A percentile compares a stretch with the other conserved stretches of the same genome.
phyloP scores from a whole-genome alignment of 1,140 invertebrate genomes.

The Solenopsis fugax region DNA sequence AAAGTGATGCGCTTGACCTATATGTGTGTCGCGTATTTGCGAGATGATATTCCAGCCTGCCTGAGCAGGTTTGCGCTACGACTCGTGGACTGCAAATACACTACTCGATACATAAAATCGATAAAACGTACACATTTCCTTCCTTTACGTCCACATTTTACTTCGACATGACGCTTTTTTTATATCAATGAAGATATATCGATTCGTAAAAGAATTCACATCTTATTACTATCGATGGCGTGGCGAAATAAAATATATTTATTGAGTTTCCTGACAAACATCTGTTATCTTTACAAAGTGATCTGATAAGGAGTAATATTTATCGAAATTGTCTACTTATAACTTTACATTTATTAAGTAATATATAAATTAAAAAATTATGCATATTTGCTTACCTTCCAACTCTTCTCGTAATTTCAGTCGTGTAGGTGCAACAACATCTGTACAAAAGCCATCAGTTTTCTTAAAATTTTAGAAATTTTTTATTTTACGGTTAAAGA shows the following conservation, averaged over 20 bases:
- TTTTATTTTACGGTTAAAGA: not conserved
- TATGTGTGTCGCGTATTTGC: constrained; percentile 44
- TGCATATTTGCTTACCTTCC: constrained; percentile 38
- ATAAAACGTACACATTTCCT: constrained; percentile 26
- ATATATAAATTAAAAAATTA: not conserved
- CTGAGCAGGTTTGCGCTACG: not conserved
- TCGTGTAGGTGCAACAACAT: constrained; percentile 27
- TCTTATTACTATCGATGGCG: not conserved
- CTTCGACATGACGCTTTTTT: not conserved
- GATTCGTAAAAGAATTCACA: not conserved
- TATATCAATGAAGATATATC: not conserved
- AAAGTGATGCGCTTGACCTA: constrained; percentile 51
- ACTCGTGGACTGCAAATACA: constrained; percentile 4
- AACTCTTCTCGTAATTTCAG: constrained; percentile 40
- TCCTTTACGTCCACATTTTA: not conserved
- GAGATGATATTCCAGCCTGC: constrained; percentile 30
- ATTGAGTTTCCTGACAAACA: not conserved
- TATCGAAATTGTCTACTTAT: not conserved
- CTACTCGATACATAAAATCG: constrained; percentile 24
- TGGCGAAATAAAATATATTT: not conserved
- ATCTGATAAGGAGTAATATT: not conserved
- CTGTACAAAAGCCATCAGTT: constrained; percentile 18
- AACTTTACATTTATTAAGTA: constrained; percentile 1
- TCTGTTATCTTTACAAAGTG: not conserved
- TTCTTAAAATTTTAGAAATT: not conserved